Conservation (phyloP, 2,113 vertebrate species). For the Labeo catla region DNA sequence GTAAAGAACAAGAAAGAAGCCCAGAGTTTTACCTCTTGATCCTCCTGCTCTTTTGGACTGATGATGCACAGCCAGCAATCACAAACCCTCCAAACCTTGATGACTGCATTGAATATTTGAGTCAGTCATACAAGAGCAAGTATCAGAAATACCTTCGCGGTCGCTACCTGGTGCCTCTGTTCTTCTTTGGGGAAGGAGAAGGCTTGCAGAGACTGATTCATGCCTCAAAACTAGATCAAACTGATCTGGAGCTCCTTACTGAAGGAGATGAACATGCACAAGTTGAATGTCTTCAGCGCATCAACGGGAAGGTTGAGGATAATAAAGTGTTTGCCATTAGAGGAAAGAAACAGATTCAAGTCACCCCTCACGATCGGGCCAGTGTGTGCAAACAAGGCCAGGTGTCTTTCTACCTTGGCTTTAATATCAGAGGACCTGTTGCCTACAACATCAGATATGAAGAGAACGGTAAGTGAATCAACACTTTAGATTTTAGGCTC, state of each 20-base stretch:
- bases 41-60: slow-evolving; percentile 66
- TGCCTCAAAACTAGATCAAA: slow-evolving; percentile 38
- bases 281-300: no score
- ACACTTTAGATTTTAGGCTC: no score
- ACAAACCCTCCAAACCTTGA: slow-evolving; percentile 1
- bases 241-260: background rate
- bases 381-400: no score
- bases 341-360: no score
- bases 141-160: slow-evolving; percentile 56
- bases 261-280: background rate
- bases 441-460: no score
- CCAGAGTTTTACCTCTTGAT: slow-evolving; percentile 40
- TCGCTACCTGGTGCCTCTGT: slow-evolving; percentile 60
- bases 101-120: slow-evolving; percentile 38
- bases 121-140: background rate
- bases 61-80: background rate
- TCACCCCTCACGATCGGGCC: no score
- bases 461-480: no score
- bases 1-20: background rate
- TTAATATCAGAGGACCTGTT: no score
- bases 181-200: slow-evolving; percentile 58
- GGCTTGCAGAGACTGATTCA: slow-evolving; percentile 62
- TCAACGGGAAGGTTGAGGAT: no score
- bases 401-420: no score
- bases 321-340: no score